Evolutionary conservation across 1,140 invertebrate genomes (phyloP), one percentile per base, ranked within the genome.

Genomic region (Drosophila oshimai): DNA sequence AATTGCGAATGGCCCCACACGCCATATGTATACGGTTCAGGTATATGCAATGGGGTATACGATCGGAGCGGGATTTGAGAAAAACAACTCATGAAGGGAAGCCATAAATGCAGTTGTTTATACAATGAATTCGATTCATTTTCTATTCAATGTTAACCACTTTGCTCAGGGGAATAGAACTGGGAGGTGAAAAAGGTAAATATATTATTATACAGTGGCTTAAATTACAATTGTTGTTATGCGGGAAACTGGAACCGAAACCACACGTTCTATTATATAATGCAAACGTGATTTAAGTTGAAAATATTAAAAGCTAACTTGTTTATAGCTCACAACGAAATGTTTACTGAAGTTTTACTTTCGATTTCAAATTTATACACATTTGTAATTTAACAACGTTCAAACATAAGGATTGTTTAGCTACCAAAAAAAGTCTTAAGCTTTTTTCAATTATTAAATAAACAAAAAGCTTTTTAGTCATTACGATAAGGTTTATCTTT

Each of bases 111-210:
- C 69, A 69, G 61, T 79, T 73, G 20, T 47, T 57, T 58, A 42
- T 55, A 67, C 49, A 67, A 57, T 67, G 68, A 42, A 62, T 68
- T 73, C 76, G 44, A 84, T 65, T 83, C 79, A 74, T 84, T 84
- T 78, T 26, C 70, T 74, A 83, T 83, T 83, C 78, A 84, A 83
- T 83, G 78, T 53, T 83, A 83, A 83, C 78, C 73, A 74, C 57
- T 70, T 83, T 68, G 49, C 49, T 20, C 13, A n/a, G 36, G 54
- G 50, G 42, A 73, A 54, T 42, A 51, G 34, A 62, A 42, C 39
- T 22, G 5, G 9, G 7, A 29, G 17, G 50, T 18, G 33, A 50
- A 22, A 22, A 29, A 31, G 49, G 7, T 17, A 39, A 12, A 22
- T 46, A 20, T 65, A 64, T 24, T 64, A 49, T 37, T 65, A 20